Base-by-base conservation (phyloP, 2,888 invertebrate genomes). In the Calameuta filiformis region DNA sequence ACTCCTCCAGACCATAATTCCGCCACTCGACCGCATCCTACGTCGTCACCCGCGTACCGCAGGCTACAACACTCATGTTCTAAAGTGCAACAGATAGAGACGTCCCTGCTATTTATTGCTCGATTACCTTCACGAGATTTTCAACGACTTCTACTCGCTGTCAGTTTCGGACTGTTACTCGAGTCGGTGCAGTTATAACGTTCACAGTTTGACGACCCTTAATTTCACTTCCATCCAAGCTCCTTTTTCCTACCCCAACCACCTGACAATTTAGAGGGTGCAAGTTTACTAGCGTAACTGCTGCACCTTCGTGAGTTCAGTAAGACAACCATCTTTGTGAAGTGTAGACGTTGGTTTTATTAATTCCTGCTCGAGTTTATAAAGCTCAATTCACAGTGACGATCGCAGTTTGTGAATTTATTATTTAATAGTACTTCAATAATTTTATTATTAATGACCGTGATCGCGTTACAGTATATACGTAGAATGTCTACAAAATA, bases 401-500 rank as follows among this genome's bases (percentile, higher is more conserved):
- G 56, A 56, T 23, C 23, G 56, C 15, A 40, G 23, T 9, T 56
- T 56, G 56, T 56, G 56, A 9, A 15, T 56, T 23, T 56, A 56
- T 23, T 56, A 56, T 56, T 56, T 56, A 56, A 23, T 9, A 56
- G 23, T 15, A 56, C 23, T 9, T 56, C 1, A 56, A 56, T 56
- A 56, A 23, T 71, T 71, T 69, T 76, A 82, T 79, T 75, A 80
- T 83, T 83, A 78, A 83, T 84, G 84, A 81, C 80, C 79, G 81
- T 82, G 79, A 81, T 75, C 76, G 80, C 79, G 73, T 77, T 83
- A 34, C 76, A 78, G 74, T 80, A 82, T 56, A 78, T 81, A 69
- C 79, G 80, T 75, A 81, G 83, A 75, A 75, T 82, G 75, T 84
- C 81, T 78, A 81, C 84, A 75, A 82, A 84, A 78, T 83, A 81